phyloP scores from a whole-genome alignment of 2,888 invertebrate species.

The Sinopyrophorus schimmeli region DNA sequence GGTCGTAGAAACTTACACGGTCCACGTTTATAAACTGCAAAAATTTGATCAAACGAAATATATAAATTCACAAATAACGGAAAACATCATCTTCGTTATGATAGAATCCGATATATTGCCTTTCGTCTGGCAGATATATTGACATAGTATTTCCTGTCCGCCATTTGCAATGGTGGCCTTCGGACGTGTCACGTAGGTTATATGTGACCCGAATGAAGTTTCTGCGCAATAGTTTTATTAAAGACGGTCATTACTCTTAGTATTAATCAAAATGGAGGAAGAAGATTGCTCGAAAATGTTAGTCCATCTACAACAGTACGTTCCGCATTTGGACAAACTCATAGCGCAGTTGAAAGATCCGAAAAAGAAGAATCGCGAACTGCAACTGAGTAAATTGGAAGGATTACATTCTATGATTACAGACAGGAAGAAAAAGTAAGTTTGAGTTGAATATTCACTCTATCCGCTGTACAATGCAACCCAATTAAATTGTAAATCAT shows the following conservation, averaged over 20 bases:
- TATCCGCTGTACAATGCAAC: not conserved
- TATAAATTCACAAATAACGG: no score
- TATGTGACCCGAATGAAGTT: no score
- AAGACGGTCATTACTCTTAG: not conserved
- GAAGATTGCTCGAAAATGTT: constrained; percentile 65
- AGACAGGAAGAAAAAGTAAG: constrained; percentile 66
- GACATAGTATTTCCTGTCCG: no score
- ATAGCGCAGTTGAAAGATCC: constrained; percentile 65
- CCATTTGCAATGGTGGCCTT: no score
- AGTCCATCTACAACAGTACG: constrained; percentile 68
- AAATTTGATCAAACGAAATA: no score
- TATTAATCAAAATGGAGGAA: constrained; percentile 44
- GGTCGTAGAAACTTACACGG: no score
- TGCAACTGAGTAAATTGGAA: constrained; percentile 66
- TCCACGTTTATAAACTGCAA: no score
- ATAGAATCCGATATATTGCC: no score
- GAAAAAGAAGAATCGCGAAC: constrained; percentile 57
- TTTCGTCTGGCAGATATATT: no score
- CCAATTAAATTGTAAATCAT: not conserved
- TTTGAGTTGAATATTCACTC: constrained; percentile 26
- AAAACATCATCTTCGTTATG: no score
- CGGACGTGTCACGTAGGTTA: no score
- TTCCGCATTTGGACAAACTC: constrained; percentile 74
- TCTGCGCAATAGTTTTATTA: not conserved
- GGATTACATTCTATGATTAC: constrained; percentile 65